Percentiles rank a stretch among this genome's conserved stretches.
These are phyloP conservation scores for Heliocidaris tuberculata DNA, from an alignment of 35 echinoderm and acorn worm genomes.

Conservation along the genomic window DNA sequence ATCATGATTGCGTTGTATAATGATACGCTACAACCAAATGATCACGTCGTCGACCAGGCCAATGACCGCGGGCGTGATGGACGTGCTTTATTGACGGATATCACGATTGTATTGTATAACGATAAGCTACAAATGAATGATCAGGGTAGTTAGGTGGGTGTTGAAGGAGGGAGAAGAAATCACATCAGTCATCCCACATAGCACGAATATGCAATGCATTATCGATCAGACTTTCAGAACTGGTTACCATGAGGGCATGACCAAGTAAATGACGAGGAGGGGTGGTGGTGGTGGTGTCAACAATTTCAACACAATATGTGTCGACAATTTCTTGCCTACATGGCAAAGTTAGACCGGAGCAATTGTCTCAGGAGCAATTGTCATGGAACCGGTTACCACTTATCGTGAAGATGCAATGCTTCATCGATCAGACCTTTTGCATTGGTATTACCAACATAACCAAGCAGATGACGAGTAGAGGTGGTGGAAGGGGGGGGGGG, in stretches of 20 bases:
- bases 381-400: no score
- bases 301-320: no score
- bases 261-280: background rate
- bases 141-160: background rate
- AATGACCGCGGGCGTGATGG: background rate
- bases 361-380: no score
- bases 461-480: no score
- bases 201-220: background rate
- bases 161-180: background rate
- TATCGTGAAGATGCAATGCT: no score
- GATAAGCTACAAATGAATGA: background rate
- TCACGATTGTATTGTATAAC: background rate
- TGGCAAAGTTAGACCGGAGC: no score
- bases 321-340: no score
- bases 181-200: background rate
- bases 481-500: no score
- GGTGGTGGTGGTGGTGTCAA: background rate
- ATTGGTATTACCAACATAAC: no score
- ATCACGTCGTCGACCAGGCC: background rate
- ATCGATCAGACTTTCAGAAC: background rate
- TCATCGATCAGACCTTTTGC: no score
- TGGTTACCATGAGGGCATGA: background rate
- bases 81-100: background rate
- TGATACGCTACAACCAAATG: background rate
- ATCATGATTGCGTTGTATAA: background rate